Base-by-base conservation (phyloP, 1,140 invertebrate species). In the Chymomyza costata region DNA sequence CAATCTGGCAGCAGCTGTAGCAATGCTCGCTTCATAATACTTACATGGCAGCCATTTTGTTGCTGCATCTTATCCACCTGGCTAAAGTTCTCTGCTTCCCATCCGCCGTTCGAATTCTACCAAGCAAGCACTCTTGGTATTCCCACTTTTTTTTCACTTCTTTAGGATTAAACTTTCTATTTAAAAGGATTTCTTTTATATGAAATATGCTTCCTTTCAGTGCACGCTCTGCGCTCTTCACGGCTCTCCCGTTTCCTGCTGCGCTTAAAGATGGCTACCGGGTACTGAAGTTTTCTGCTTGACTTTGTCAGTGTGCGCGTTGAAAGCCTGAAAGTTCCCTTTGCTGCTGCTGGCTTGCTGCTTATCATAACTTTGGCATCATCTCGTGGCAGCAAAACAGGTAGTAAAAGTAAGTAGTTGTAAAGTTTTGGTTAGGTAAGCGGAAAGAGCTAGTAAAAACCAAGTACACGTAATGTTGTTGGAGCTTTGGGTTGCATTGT, bases 351-450 rank as follows among this genome's bases (percentile, higher is more conserved):
- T 15, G 25, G 21, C 31, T 51, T 65, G 66, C 73, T 73, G 73
- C 73, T 80, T 80, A 80, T 80, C 73, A 80, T 62, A 80, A 80
- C 73, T 80, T 71, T 78, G 66, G 55, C 66, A 78, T 80, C 73
- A 47, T 40, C 43, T 14, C 15, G 37, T 37, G 28, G 10, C 19
- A 11, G 8, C 32, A 31, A 34, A 17, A 38, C 63, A 80, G 73
- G 73, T 80, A 78, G 71, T 76, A 70, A 80, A 73, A 43, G 64
- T 63, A 78, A 78, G 67, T 78, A 80, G 74, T 80, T 73, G 74
- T 80, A 80, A 81, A 73, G 59, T 80, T 65, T 80, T 28, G 64
- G 49, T 68, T 65, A 41, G 63, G 59, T 61, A 62, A 81, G 67
- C 73, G 73, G 74, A 81, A 80, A 80, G 65, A 60, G 65, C 68